These are phyloP conservation scores for Bubo bubo DNA, from an alignment of 2,113 vertebrate genomes.

Conservation along the genomic window DNA sequence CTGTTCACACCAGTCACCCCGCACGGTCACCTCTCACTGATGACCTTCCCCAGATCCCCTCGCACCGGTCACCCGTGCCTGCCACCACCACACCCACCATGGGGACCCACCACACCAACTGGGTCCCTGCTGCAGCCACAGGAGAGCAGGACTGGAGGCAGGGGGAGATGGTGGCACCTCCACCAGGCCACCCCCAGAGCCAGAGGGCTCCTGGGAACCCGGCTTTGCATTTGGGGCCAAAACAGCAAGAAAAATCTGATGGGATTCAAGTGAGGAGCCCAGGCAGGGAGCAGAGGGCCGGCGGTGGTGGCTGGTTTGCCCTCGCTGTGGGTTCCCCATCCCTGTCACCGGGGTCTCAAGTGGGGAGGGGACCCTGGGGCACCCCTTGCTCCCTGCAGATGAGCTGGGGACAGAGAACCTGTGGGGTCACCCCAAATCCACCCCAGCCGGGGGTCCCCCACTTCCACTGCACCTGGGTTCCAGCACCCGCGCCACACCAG, in stretches of 20 bases:
- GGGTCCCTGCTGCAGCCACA: fast-evolving
- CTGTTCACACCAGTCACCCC: background rate
- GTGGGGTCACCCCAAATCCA: background rate
- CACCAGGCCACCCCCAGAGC: fast-evolving
- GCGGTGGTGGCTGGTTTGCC: fast-evolving
- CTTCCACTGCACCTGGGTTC: background rate
- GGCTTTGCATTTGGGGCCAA: background rate
- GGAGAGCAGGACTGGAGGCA: background rate
- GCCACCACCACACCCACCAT: background rate
- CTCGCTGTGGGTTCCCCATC: background rate
- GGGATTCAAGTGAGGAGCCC: background rate
- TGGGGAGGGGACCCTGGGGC: background rate
- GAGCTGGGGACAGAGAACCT: background rate
- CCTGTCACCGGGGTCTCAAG: fast-evolving
- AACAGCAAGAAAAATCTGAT: background rate
- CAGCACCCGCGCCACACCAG: too few relatives aligned
- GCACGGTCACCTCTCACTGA: background rate
- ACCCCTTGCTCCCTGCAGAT: background rate
- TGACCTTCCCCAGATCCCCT: background rate
- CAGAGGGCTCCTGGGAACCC: background rate
- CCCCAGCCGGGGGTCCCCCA: background rate
- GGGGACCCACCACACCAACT: background rate
- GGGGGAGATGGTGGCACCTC: background rate
- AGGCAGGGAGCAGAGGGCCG: fast-evolving
- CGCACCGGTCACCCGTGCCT: background rate